Base-by-base conservation (phyloP, 2,797 vertebrate genomes). In the Synanceia verrucosa region DNA sequence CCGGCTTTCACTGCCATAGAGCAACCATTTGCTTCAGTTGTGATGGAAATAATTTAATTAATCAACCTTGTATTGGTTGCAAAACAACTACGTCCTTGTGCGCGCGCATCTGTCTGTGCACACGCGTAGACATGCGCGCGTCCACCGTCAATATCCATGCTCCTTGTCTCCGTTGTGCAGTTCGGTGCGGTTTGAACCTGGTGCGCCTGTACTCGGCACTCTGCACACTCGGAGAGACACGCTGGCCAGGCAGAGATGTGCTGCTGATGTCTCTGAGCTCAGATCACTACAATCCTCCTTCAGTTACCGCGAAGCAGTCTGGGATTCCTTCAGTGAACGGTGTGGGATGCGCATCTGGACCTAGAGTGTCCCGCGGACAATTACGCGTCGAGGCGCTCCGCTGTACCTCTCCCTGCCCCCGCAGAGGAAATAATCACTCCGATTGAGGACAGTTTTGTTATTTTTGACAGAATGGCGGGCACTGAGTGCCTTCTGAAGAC, bases 401-500 rank as follows among this genome's bases (percentile, higher is more conserved):
- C 58, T 51, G 61, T 29, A 46, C 56, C 36, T 70, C 62, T 68
- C 24, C 52, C 9, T 44, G 53, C 6, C 37, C 52, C 26, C 75
- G 61, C 50, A 57, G 67, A 78, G 87, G 86, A 87, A 62, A 80
- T 88, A 87, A 77, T 62, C 34, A 7, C 65, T 60, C 26, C 16
- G 47, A 28, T 36, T 48, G 39, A 67, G 70, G 84, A 78, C 66
- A 82, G 52, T 76, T 84, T 74, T 60, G 46, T 11, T 65, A 4
- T 64, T n/a, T 73, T 51, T 61, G 76, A 70, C 47, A 78, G 85
- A 75, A 92, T 93, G 91, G 89, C 92, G 55, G 91, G 89, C 28
- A 82, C 89, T 60, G 93, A 90, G 90, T 88, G 91, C 86, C 89
- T 93, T 76, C 80, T 93, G 79, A 92, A 93, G 79, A 93, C 76